These are phyloP conservation scores for Xenopus laevis DNA, from an alignment of 2,113 vertebrate species.

Conservation along the genomic window DNA sequence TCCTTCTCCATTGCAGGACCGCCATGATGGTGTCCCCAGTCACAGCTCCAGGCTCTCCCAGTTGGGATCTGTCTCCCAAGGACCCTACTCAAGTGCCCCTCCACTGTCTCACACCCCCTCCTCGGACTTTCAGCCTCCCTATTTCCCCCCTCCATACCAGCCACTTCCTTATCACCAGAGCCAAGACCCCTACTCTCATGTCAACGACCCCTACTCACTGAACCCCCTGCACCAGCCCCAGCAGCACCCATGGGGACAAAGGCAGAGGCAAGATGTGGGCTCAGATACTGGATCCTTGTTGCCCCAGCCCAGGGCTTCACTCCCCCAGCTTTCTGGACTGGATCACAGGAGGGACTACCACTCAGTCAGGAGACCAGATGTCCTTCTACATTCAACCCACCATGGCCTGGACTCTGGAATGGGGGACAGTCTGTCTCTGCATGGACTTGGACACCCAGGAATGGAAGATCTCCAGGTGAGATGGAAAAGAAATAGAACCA, in stretches of 20 bases:
- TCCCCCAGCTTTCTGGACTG: constrained; percentile 93
- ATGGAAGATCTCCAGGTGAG: constrained; percentile 92
- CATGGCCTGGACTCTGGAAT: constrained; percentile 93
- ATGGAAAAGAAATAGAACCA: constrained; percentile 4
- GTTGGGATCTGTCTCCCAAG: constrained; percentile 95
- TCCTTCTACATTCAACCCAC: constrained; percentile 90
- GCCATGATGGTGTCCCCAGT: constrained; percentile 96
- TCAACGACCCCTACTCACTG: constrained; percentile 95
- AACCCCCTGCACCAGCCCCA: constrained; percentile 95
- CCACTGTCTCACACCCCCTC: constrained; percentile 96
- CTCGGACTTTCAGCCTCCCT: constrained; percentile 98
- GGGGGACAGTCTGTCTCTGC: constrained; percentile 89
- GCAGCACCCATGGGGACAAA: constrained; percentile 92
- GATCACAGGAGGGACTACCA: constrained; percentile 96
- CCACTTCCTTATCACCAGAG: constrained; percentile 98
- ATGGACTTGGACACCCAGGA: constrained; percentile 84
- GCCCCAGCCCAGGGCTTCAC: constrained; percentile 88
- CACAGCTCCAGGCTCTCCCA: constrained; percentile 97
- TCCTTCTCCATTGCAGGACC: constrained; percentile 72
- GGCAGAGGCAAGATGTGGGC: constrained; percentile 90
- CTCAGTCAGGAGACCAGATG: constrained; percentile 85
- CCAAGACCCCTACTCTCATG: constrained; percentile 98
- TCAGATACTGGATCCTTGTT: constrained; percentile 85
- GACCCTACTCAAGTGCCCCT: constrained; percentile 94
- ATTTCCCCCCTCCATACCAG: constrained; percentile 97